phyloP scores from a whole-genome alignment of 1,140 invertebrate species.

The Mercenaria mercenaria region DNA sequence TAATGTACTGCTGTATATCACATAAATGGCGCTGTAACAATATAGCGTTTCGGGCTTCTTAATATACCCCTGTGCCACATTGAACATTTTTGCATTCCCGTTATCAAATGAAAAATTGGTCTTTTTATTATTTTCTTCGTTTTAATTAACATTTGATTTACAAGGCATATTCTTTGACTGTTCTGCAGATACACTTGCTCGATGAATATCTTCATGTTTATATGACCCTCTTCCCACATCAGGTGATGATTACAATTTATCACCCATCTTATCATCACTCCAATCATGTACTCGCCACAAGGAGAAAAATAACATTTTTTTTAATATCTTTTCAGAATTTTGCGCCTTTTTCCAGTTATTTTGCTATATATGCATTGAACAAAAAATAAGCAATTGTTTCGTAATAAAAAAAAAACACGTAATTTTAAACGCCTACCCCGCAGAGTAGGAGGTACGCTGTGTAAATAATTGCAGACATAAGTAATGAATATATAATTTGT shows the following conservation, averaged over 20 bases:
- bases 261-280: not conserved
- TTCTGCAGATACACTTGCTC: not conserved
- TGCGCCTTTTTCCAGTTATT: not conserved
- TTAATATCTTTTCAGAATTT: not conserved
- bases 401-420: not conserved
- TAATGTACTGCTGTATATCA: too few relatives aligned
- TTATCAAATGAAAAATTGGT: conserved; percentile 41
- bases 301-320: not conserved
- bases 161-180: not conserved
- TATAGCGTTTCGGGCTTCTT: too few relatives aligned
- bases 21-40: too few relatives aligned
- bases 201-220: conserved; percentile 29
- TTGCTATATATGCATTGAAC: not conserved
- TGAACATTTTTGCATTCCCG: not conserved
- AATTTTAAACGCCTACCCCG: not conserved
- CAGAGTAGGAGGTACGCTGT: not conserved
- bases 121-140: conserved; percentile 21
- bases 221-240: not conserved
- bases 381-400: conserved; percentile 1
- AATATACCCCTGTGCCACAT: conserved; percentile 4
- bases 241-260: conserved; percentile 7
- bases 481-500: not conserved
- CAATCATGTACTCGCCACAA: not conserved
- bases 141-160: conserved; percentile 39
- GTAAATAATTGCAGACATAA: not conserved